Evolutionary conservation across 2,113 vertebrate genomes (phyloP).

Genomic region (Campylomormyrus tamandua): DNA sequence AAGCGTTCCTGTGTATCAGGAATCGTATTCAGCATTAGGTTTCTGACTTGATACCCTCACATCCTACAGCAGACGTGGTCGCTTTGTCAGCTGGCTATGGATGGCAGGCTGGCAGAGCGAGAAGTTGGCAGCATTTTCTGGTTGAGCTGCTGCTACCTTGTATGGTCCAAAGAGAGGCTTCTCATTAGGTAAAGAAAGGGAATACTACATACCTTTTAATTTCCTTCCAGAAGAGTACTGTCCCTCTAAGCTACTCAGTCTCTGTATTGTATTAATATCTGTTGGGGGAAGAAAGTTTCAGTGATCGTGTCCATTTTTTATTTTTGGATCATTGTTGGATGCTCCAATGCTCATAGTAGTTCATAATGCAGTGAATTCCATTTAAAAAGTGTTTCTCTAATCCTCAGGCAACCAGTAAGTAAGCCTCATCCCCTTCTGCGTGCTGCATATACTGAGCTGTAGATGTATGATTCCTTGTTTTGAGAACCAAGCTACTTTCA

Average conservation of each 20-base stretch:
- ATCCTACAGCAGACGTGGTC: neutral
- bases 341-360: neutral
- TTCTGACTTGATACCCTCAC: constrained; percentile 18
- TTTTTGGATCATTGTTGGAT: neutral
- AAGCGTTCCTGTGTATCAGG: constrained; percentile 16
- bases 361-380: neutral
- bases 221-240: neutral
- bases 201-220: neutral
- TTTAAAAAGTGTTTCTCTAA: neutral
- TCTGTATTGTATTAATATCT: neutral
- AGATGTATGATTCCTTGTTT: neutral
- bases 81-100: constrained; percentile 17
- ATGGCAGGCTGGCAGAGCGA: neutral
- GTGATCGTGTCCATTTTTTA: neutral
- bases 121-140: neutral
- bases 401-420: neutral
- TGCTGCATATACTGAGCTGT: neutral
- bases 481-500: neutral
- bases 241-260: neutral
- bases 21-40: constrained; percentile 14
- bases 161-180: neutral
- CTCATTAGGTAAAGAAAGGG: neutral
- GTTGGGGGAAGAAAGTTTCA: neutral
- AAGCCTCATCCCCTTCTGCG: neutral
- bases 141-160: neutral